Conservation (phyloP, 2,888 invertebrate genomes). For the Atrina japonica region DNA sequence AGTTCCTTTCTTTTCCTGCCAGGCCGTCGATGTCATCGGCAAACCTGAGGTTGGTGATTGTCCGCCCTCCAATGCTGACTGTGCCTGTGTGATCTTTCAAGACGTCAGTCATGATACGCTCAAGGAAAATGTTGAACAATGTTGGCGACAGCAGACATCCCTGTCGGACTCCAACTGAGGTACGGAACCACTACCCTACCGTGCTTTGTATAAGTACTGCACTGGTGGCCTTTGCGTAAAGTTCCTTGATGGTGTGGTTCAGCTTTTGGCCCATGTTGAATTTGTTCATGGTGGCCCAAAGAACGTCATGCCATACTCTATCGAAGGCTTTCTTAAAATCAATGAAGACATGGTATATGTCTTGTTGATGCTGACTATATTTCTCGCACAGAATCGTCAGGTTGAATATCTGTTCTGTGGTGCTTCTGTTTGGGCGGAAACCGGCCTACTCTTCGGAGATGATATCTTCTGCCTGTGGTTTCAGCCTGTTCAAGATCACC, state of each 20-base stretch:
- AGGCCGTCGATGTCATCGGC: constrained; percentile 39
- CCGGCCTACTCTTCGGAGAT: too few relatives aligned
- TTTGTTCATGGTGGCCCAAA: constrained; percentile 31
- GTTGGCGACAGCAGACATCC: constrained; percentile 37
- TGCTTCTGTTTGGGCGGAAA: too few relatives aligned
- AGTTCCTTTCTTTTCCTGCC: constrained; percentile 23
- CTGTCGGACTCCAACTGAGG: constrained; percentile 37
- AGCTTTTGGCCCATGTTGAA: constrained; percentile 31
- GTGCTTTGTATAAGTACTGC: constrained; percentile 28
- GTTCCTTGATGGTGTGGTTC: constrained; percentile 27
- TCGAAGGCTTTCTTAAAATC: constrained; percentile 38
- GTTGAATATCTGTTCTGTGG: too few relatives aligned
- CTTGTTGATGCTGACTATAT: too few relatives aligned
- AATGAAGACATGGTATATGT: too few relatives aligned
- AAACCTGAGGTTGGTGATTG: constrained; percentile 38
- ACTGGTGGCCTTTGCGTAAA: constrained; percentile 34
- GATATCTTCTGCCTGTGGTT: constrained; percentile 5
- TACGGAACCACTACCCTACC: constrained; percentile 47
- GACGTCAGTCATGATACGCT: constrained; percentile 34
- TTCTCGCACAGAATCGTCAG: too few relatives aligned
- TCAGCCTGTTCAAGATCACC: constrained; percentile 36
- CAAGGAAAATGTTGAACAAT: constrained; percentile 40
- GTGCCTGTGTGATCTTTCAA: constrained; percentile 39
- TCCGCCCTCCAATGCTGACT: constrained; percentile 43
- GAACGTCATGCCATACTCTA: constrained; percentile 34